phyloP scores from a whole-genome alignment of 2,797 vertebrate genomes.

The Adrianichthys oophorus region DNA sequence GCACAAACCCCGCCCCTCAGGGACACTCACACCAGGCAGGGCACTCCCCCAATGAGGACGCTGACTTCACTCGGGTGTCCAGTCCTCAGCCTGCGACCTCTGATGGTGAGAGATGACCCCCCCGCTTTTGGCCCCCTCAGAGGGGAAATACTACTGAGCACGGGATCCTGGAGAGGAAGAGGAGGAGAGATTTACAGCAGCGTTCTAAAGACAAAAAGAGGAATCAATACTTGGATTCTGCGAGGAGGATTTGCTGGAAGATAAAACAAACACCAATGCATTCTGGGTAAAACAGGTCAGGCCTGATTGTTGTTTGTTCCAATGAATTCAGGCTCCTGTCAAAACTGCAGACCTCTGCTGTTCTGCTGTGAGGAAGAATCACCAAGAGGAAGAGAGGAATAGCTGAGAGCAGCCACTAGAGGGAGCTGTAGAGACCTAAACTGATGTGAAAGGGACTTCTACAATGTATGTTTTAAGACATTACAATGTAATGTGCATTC shows the following conservation, averaged over 20 bases:
- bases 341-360: too few species aligned
- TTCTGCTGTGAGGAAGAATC: too few species aligned
- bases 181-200: conserved; percentile 8
- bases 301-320: too few species aligned
- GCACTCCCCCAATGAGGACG: conserved; percentile 87
- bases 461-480: too few species aligned
- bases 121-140: conserved; percentile 89
- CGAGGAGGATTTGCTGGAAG: conserved; percentile 40
- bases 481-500: too few species aligned
- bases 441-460: too few species aligned
- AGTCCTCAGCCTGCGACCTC: conserved; percentile 85
- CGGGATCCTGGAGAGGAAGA: conserved; percentile 80
- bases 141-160: conserved; percentile 85
- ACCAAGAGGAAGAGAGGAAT: too few species aligned
- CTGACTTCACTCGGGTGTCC: conserved; percentile 86
- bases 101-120: conserved; percentile 87
- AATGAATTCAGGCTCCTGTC: too few species aligned
- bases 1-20: neutral
- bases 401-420: too few species aligned
- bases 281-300: conserved; percentile 40
- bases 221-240: conserved; percentile 40
- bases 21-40: conserved; percentile 86
- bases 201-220: conserved; percentile 8
- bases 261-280: conserved; percentile 43
- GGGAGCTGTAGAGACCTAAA: too few species aligned